Conservation (phyloP, 2,113 vertebrate genomes). For the Melanostigma gelatinosum region DNA sequence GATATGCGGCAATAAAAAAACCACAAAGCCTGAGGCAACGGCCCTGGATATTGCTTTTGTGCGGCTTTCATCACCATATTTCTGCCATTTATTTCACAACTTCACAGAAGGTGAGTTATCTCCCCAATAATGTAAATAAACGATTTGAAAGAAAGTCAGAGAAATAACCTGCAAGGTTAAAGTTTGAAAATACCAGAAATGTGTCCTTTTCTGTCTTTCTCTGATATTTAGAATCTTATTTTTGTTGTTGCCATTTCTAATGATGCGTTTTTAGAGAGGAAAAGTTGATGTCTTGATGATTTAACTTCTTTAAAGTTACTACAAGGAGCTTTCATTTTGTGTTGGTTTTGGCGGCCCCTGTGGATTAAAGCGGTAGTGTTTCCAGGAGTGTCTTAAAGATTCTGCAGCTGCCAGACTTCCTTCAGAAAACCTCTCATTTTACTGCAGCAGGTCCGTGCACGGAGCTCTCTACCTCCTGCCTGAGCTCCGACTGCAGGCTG, state of each 20-base stretch:
- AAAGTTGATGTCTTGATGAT: not conserved
- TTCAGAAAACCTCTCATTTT: no score
- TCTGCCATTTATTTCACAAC: conserved; percentile 26
- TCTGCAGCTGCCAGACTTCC: no score
- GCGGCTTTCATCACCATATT: conserved; percentile 18
- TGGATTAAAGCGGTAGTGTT: not conserved
- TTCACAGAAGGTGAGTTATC: conserved; percentile 19
- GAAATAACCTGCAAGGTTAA: not conserved
- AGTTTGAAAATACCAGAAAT: not conserved
- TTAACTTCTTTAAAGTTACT: no score
- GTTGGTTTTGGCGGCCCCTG: not conserved
- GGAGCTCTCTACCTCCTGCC: no score
- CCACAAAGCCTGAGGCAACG: conserved; percentile 35
- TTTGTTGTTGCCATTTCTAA: not conserved
- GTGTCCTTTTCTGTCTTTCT: not conserved
- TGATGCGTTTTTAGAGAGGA: not conserved
- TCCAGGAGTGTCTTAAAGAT: not conserved
- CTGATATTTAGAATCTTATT: not conserved
- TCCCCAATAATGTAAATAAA: conserved; percentile 14
- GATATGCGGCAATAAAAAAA: conserved; percentile 47
- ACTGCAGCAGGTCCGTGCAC: not conserved
- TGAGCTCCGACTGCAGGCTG: no score
- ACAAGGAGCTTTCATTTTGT: not conserved
- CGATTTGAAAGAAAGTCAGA: not conserved
- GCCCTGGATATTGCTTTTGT: conserved; percentile 45